Evolutionary conservation across 2,888 invertebrate genomes (phyloP), one percentile per base, ranked within the genome.

Genomic region (Agrenia bidenticulata): DNA sequence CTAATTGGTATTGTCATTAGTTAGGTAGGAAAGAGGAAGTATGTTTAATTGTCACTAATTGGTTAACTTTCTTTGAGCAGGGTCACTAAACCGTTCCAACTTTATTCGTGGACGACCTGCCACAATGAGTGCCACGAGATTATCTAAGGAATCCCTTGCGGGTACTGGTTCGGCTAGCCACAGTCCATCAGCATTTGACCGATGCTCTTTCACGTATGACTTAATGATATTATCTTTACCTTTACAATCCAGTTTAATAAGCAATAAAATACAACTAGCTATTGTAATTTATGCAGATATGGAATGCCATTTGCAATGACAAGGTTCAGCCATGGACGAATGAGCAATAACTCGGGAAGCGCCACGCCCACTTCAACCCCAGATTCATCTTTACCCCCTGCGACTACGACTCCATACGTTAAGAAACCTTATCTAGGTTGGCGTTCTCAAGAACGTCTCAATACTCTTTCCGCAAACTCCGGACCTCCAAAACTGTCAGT

Each of bases 381-480:
- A 41, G 70, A 65, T 58, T 67, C 70, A 1, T 57, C 70, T 9
- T 32, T 60, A 23, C 54, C 62, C 15, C 60, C 66, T 11, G 61
- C 67, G 11, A 62, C 65, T 42, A 50, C 63, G 9, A 55, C 55
- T 37, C 24, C 66, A 11, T 75, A 73, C 41, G 69, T 73, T 2
- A 85, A 92, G 54, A 90, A 91, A 80, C 93, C 93, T 1, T 94
- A 94, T 81, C 84, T 94, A 69, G 93, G 93, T 57, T 94, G 93
- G 94, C 84, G 93, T 77, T 87, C 88, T 9, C 74, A 92, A 80
- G 93, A 93, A 81, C 85, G 91, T 70, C 83, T 94, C 61, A 71
- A 72, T 57, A 63, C 64, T 15, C 56, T 55, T 1, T 19, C 56
- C 45, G 37, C 63, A 19, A 57, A 50, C 5, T 37, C 64, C n/a